Percentiles rank a stretch among this genome's conserved stretches.
These are phyloP conservation scores for Orchestia grillus DNA, from an alignment of 1,140 invertebrate species.

Conservation along the genomic window DNA sequence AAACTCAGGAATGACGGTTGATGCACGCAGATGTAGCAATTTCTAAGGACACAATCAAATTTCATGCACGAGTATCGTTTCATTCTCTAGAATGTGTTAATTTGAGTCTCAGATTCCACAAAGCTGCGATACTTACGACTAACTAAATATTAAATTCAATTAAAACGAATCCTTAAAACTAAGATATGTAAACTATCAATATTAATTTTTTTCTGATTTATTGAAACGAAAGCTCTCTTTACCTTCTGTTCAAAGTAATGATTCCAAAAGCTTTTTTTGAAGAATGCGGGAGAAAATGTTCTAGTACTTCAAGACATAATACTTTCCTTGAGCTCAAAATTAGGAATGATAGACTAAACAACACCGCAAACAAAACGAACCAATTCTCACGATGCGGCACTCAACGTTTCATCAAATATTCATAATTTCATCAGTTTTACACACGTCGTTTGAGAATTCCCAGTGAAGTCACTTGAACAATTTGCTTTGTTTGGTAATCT, in stretches of 20 bases:
- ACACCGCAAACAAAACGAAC: neutral
- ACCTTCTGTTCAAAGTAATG: neutral
- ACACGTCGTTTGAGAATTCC: neutral
- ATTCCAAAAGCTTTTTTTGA: neutral
- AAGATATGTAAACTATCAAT: no score
- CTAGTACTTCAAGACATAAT: neutral
- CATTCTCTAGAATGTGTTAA: no score
- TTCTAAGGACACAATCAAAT: no score
- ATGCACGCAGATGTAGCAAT: no score
- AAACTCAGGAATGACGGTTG: no score
- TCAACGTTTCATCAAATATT: neutral
- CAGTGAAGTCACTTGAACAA: neutral
- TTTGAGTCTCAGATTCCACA: no score
- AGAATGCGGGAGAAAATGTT: neutral
- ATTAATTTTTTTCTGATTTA: no score
- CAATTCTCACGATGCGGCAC: neutral
- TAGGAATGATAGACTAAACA: neutral
- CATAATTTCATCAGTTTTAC: neutral
- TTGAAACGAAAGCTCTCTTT: neutral
- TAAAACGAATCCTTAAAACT: no score
- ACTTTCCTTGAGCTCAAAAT: neutral
- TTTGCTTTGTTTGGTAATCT: neutral
- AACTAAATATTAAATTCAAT: no score
- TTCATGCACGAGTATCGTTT: no score
- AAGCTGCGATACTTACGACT: no score